Evolutionary conservation across 2,797 vertebrate species (phyloP), one percentile per base, ranked within the genome.

Genomic region (Anomalospiza imberbis): DNA sequence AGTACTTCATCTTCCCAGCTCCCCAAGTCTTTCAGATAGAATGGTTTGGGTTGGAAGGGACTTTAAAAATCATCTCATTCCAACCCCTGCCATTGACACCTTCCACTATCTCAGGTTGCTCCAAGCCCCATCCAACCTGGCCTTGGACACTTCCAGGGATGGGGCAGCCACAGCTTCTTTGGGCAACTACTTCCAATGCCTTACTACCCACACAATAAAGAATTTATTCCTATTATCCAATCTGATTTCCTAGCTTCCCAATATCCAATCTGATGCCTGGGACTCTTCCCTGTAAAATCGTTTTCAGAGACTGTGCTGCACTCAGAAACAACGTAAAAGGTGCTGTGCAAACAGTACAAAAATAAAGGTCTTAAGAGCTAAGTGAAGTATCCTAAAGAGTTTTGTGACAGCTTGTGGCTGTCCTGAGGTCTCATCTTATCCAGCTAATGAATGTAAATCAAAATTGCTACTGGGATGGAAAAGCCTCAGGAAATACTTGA

Each of bases 181-280:
- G 40, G 31, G 9, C 1, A n/a, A 7, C 15, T 6, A 10, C 3
- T 71, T 8, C 58, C 40, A 32, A 0, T 24, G 6, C n/a, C n/a
- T 84, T 22, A 47, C 13, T 16, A 18, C 7, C 22, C 31, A 42
- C 16, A 78, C 6, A 54, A 47, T 3, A 29, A 60, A 54, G 12
- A 66, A 36, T 36, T 72, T 66, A 19, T 78, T 67, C 22, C 26
- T 54, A 25, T 25, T 42, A 42, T 53, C 31, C 10, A 8, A 3
- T 47, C n/a, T 40, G 29, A 58, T 72, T 42, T 72, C 22, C 34
- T 24, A 22, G 53, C 40, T 77, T 71, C 13, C 31, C 31, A 34
- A 11, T 29, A 24, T 54, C 47, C 16, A 21, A 1, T 36, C 31
- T 72, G 22, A 34, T 66, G 3, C 26, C 25, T 19, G 16, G 34